A percentile compares a stretch with the other conserved stretches of the same genome.
Conservation (phyloP, 2,888 invertebrate species). For the Andrena minutula region DNA sequence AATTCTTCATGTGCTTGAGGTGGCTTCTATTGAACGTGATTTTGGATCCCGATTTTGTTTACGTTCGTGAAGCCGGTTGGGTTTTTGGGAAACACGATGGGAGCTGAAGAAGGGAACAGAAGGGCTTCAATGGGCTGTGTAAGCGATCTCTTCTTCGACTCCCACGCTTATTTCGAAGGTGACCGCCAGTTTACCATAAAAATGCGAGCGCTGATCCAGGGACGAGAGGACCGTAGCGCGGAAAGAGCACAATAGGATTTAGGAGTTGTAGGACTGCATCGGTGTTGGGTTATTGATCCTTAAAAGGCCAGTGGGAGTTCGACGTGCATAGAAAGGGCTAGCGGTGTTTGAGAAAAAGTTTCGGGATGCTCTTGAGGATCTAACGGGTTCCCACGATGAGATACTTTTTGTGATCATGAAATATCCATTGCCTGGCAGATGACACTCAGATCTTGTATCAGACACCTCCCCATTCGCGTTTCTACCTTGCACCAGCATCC, state of each 20-base stretch:
- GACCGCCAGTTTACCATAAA: constrained; percentile 79
- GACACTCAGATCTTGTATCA: background rate
- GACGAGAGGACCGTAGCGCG: constrained; percentile 59
- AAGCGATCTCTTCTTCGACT: constrained; percentile 79
- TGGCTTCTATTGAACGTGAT: background rate
- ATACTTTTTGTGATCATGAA: background rate
- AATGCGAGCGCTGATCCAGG: constrained; percentile 75
- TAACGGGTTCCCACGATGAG: constrained; percentile 78
- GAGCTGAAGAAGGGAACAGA: constrained; percentile 3
- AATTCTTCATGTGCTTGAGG: background rate
- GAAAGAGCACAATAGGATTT: constrained; percentile 69
- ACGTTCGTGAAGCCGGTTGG: constrained; percentile 15
- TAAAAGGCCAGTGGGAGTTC: constrained; percentile 77
- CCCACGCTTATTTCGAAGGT: constrained; percentile 83
- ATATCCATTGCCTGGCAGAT: background rate
- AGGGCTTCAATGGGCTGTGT: constrained; percentile 49
- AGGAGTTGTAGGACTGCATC: constrained; percentile 71
- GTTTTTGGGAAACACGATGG: constrained; percentile 5
- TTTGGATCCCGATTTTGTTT: background rate
- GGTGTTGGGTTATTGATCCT: constrained; percentile 79
- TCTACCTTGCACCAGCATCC: constrained; percentile 7
- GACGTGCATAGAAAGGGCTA: constrained; percentile 69
- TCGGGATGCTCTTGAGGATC: constrained; percentile 44
- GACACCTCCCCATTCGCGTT: background rate
- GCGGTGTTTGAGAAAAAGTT: constrained; percentile 63